Evolutionary conservation across 2,797 vertebrate species (phyloP).

Genomic region (Aotus griseimembra): DNA sequence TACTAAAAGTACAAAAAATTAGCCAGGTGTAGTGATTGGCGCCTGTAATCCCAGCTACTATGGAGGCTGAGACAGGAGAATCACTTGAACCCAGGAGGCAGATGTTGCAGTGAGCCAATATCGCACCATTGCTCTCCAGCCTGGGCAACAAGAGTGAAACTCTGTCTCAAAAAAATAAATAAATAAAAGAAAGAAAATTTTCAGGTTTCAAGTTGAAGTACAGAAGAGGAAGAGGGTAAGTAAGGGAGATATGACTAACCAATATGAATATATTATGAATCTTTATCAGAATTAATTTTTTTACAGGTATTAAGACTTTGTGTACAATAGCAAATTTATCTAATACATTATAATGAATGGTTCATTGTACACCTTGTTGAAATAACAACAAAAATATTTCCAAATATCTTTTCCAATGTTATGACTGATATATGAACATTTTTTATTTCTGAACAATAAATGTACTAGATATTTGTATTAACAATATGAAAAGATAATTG

Average conservation of each 20-base stretch:
- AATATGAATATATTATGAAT: neutral
- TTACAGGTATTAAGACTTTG: neutral
- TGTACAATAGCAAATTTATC: neutral
- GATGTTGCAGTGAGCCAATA: too few species aligned
- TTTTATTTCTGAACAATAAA: neutral
- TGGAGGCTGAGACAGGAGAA: too few species aligned
- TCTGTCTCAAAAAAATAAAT: too few species aligned
- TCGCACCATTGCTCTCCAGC: too few species aligned
- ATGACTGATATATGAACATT: neutral
- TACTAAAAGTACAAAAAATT: too few species aligned
- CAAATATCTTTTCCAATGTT: neutral
- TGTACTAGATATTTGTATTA: neutral
- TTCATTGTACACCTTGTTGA: neutral
- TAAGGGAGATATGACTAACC: neutral
- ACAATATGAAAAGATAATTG: neutral
- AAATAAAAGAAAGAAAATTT: neutral
- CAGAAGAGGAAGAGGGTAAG: neutral
- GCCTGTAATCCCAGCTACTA: too few species aligned
- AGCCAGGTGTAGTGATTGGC: too few species aligned
- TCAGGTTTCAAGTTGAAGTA: neutral
- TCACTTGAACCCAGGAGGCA: too few species aligned
- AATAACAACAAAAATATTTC: neutral
- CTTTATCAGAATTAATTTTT: neutral
- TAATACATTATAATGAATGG: neutral
- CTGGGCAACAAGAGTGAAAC: too few species aligned